Percentiles rank a stretch among this genome's conserved stretches.
Conservation (phyloP, 2,888 invertebrate genomes). For the Pristionchus entomophagus region DNA sequence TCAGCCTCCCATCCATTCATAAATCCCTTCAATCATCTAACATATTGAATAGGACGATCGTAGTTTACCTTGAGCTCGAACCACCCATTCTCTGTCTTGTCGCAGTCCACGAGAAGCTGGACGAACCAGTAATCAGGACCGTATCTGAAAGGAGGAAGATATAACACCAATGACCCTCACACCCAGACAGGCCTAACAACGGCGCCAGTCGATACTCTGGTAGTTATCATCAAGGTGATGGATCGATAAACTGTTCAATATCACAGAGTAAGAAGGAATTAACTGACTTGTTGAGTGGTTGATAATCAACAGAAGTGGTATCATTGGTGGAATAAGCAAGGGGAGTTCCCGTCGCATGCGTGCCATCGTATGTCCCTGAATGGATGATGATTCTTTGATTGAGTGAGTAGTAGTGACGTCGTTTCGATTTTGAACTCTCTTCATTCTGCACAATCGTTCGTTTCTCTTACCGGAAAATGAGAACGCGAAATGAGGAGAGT, state of each 20-base stretch:
- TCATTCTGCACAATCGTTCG: not conserved
- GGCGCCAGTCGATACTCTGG: too few relatives aligned
- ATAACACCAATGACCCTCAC: too few relatives aligned
- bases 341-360: conserved; percentile 67
- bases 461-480: not conserved
- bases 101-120: conserved; percentile 77
- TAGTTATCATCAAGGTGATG: too few relatives aligned
- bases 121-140: conserved; percentile 78
- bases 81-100: conserved; percentile 76
- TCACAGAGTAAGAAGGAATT: too few relatives aligned
- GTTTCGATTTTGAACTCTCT: not conserved
- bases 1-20: conserved; percentile 76
- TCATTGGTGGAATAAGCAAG: conserved; percentile 72
- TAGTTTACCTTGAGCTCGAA: conserved; percentile 77
- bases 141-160: conserved; percentile 58
- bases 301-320: conserved; percentile 57
- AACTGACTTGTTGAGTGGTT: conserved; percentile 42
- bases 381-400: too few relatives aligned
- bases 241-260: too few relatives aligned
- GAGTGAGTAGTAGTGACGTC: conserved; percentile 17
- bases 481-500: too few relatives aligned
- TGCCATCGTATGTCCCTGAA: conserved; percentile 71
- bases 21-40: conserved; percentile 60
- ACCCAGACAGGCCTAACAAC: too few relatives aligned
- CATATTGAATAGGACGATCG: too few relatives aligned